phyloP scores from a whole-genome alignment of 2,888 invertebrate genomes.

The Cynaeus angustus region DNA sequence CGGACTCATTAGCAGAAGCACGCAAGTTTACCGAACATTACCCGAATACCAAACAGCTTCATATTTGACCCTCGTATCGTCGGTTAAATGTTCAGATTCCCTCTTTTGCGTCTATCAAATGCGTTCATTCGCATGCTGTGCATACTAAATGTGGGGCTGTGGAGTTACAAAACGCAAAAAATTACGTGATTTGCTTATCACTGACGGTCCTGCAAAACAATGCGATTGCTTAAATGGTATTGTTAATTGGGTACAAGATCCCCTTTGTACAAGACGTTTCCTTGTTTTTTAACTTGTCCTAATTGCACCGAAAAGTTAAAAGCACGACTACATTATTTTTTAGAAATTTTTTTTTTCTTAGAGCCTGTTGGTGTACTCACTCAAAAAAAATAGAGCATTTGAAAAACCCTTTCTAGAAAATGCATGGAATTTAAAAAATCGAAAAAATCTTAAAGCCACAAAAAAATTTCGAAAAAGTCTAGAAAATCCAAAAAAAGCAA shows the following conservation, averaged over 20 bases:
- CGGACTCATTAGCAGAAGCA: constrained; percentile 63
- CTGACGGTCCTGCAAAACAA: constrained; percentile 32
- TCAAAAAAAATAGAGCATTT: too few relatives aligned
- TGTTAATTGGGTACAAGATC: background rate
- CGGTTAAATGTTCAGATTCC: constrained; percentile 64
- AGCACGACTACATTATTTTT: too few relatives aligned
- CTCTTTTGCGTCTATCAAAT: constrained; percentile 63
- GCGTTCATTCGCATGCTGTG: constrained; percentile 55
- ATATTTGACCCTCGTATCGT: constrained; percentile 56
- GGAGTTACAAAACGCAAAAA: constrained; percentile 20
- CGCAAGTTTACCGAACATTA: constrained; percentile 65
- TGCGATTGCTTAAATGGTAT: background rate
- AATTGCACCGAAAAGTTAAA: too few relatives aligned
- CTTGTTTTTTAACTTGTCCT: too few relatives aligned
- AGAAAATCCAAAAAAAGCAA: too few relatives aligned
- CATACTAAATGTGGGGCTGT: constrained; percentile 56
- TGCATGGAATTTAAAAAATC: too few relatives aligned
- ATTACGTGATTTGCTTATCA: constrained; percentile 25
- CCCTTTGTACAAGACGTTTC: too few relatives aligned
- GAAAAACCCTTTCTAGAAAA: too few relatives aligned
- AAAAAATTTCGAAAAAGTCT: too few relatives aligned
- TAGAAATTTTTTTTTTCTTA: too few relatives aligned
- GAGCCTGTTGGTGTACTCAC: too few relatives aligned
- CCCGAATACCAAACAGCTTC: constrained; percentile 61
- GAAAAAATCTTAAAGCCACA: too few relatives aligned